A percentile compares a stretch with the other conserved stretches of the same genome.
These are phyloP conservation scores for Phyto melanocephala DNA, from an alignment of 2,888 invertebrate species.

Conservation along the genomic window DNA sequence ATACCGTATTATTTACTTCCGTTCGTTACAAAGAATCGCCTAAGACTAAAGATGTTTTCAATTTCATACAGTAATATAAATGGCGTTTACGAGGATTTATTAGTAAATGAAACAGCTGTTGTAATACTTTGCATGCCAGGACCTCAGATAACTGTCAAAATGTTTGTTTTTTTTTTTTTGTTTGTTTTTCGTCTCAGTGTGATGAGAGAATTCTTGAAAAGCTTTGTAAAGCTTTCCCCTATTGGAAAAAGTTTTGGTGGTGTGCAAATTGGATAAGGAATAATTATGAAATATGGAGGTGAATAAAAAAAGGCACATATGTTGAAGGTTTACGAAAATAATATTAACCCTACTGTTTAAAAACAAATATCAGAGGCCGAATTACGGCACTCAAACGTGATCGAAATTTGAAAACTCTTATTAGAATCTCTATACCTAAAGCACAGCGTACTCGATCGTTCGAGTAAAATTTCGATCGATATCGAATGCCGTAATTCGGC, in stretches of 20 bases:
- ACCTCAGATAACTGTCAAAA: constrained; percentile 42
- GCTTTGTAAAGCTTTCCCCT: constrained; percentile 29
- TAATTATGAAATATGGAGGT: no score
- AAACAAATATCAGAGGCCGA: no score
- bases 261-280: background rate
- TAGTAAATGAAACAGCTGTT: constrained; percentile 48
- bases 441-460: no score
- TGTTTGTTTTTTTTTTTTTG: no score
- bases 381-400: no score
- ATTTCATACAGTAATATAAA: constrained; percentile 68
- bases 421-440: no score
- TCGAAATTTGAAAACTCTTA: no score
- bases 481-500: no score
- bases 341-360: no score
- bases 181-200: background rate
- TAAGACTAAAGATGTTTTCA: constrained; percentile 71
- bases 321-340: no score
- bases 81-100: constrained; percentile 58
- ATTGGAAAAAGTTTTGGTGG: background rate
- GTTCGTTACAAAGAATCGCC: constrained; percentile 72
- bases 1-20: constrained; percentile 62
- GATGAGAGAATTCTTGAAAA: background rate
- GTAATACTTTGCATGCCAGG: constrained; percentile 41
- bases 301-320: no score
- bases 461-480: no score